Base-by-base conservation (phyloP, 2,888 invertebrate species). In the Rotaria sp. region DNA sequence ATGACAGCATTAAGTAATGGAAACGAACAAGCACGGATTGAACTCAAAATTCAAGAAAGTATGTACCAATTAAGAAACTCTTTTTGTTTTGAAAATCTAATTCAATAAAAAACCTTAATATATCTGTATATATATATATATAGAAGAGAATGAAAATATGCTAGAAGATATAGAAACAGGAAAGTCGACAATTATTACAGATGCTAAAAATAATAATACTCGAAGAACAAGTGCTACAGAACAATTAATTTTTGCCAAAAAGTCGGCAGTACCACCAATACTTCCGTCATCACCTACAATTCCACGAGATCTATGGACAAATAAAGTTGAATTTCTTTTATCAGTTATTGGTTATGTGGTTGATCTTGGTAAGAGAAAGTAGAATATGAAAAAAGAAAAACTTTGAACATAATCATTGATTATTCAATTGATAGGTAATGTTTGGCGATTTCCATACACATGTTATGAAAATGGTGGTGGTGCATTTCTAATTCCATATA, bases 261-360 rank as follows among this genome's bases (percentile, higher is more conserved):
- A 15, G 21, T 8, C 67, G 15, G 13, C 67, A 21, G 2, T 15
- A 67, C 0, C 59, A n/a, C 2, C 18, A 30, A 15, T 18, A 30
- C 3, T 15, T 5, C 15, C 5, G 18, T 2, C 1, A 35, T 35
- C 35, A 5, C 11, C 35, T 1, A 21, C 67, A 35, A 4, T 35
- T 35, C 15, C 35, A 67, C 67, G 87, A 41, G 87, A 87, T 3
- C 67, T 74, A 50, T 87, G 87, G 87, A 85, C 52, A 26, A 87
- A 87, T 38, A 87, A 87, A 86, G 45, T 85, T 38, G 87, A 87
- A 48, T 87, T 86, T 84, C 84, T 87, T 55, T 75, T 87, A 5
- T 85, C 87, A 15, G 84, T 87, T 15, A 87, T 87, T 59, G 87
- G 87, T 18, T 87, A 85, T 59, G 85, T 85, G 4, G 87, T 87